These are phyloP conservation scores for Aramus guarauna DNA, from an alignment of 2,113 vertebrate species.

Conservation along the genomic window DNA sequence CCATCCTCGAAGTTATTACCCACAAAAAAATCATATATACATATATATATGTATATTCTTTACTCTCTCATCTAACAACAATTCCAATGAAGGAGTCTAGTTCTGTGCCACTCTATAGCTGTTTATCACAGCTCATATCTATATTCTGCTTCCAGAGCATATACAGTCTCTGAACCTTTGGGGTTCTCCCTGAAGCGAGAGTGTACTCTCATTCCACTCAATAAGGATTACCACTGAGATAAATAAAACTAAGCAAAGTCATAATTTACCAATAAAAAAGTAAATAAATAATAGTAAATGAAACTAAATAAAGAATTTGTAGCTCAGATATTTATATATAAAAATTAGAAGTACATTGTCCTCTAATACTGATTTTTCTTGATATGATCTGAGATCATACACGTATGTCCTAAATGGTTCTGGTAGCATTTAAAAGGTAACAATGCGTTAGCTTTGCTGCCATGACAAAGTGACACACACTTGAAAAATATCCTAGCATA, in stretches of 20 bases:
- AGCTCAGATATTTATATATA: neutral
- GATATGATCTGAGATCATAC: neutral
- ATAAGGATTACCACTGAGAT: neutral
- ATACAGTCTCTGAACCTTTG: neutral
- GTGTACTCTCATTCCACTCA: neutral
- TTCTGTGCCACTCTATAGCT: neutral
- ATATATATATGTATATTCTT: neutral
- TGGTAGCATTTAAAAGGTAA: neutral
- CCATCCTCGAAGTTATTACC: neutral
- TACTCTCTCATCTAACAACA: neutral
- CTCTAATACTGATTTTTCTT: neutral
- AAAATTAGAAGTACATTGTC: neutral
- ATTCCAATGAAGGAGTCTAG: neutral
- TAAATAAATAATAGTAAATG: neutral
- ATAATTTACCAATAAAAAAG: neutral
- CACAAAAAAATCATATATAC: neutral
- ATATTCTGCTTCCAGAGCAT: neutral
- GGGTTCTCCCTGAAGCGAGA: neutral
- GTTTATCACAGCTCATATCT: neutral
- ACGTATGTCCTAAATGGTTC: neutral
- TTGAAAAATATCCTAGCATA: neutral
- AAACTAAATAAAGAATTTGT: neutral
- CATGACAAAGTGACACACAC: neutral
- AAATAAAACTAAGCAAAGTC: neutral
- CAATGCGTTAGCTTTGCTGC: neutral